These are phyloP conservation scores for Sturnira hondurensis DNA, from an alignment of 2,113 vertebrate genomes.

Conservation along the genomic window DNA sequence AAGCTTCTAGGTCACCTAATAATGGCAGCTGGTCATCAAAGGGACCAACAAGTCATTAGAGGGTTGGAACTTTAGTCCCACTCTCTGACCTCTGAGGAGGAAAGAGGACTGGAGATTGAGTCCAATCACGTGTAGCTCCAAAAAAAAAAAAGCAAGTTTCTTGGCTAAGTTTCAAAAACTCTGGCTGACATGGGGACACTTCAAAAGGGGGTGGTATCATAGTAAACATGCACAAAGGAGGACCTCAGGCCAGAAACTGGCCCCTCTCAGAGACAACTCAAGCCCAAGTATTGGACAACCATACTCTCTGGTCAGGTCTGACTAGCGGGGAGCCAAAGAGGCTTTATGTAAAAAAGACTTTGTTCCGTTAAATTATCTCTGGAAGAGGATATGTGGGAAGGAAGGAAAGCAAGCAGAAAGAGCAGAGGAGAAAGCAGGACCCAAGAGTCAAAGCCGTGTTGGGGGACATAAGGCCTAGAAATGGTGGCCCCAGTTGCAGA, in stretches of 20 bases:
- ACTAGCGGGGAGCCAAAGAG: not conserved
- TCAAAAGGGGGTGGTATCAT: not conserved
- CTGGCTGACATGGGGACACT: not conserved
- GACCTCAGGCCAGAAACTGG: not conserved
- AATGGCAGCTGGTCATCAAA: not conserved
- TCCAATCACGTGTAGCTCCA: not conserved
- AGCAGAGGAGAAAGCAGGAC: not conserved
- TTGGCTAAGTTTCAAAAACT: not conserved
- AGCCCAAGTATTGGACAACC: not conserved
- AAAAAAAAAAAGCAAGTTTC: not conserved
- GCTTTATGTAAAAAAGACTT: not conserved
- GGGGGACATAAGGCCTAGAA: not conserved
- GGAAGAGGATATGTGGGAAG: not conserved
- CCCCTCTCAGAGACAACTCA: not conserved
- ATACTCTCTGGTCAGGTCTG: not conserved
- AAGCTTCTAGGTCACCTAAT: not conserved
- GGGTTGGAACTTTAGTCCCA: not conserved
- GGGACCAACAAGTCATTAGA: not conserved
- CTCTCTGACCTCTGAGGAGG: not conserved
- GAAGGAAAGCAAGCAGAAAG: not conserved
- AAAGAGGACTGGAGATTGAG: not conserved
- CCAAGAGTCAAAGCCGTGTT: not conserved
- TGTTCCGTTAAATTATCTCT: not conserved
- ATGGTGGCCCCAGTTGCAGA: not conserved
- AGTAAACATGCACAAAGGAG: not conserved